These are phyloP conservation scores for Xiphophorus couchianus DNA, from an alignment of 2,113 vertebrate genomes.

Conservation along the genomic window DNA sequence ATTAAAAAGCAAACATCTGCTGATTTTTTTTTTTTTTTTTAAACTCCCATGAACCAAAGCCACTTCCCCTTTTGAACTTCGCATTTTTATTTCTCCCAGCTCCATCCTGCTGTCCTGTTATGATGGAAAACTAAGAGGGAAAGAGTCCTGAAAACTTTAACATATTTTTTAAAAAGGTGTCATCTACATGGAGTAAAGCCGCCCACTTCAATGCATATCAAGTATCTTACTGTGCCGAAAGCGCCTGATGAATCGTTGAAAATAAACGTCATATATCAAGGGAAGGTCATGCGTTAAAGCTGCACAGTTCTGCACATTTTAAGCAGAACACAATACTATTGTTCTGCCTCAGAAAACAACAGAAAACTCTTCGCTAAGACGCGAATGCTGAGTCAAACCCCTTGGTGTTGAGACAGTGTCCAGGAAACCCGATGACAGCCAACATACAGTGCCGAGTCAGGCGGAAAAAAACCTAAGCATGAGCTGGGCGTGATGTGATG, in stretches of 20 bases:
- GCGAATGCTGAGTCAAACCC: conserved; percentile 11
- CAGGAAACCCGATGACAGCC: conserved; percentile 64
- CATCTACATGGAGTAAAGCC: conserved; percentile 29
- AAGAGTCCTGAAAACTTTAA: conserved; percentile 57
- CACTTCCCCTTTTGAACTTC: background rate
- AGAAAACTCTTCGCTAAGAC: background rate
- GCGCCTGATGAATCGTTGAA: background rate
- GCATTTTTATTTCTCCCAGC: background rate
- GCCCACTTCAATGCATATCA: conserved; percentile 38
- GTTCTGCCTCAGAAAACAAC: background rate
- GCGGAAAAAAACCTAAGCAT: conserved; percentile 44
- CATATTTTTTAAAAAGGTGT: background rate
- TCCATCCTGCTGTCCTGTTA: background rate
- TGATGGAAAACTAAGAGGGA: background rate
- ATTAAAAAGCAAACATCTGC: conserved; percentile 94
- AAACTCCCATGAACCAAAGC: conserved; percentile 8
- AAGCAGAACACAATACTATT: background rate
- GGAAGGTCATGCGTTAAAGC: background rate
- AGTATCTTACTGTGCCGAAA: conserved; percentile 45
- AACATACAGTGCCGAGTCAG: conserved; percentile 68
- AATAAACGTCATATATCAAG: background rate
- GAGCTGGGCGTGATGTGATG: conserved; percentile 69
- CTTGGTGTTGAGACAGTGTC: conserved; percentile 3
- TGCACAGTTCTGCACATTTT: background rate
- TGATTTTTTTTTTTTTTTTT: conserved; percentile 79